Evolutionary conservation across 2,113 vertebrate species (phyloP), one percentile per base, ranked within the genome.

Genomic region (Heterotis niloticus): DNA sequence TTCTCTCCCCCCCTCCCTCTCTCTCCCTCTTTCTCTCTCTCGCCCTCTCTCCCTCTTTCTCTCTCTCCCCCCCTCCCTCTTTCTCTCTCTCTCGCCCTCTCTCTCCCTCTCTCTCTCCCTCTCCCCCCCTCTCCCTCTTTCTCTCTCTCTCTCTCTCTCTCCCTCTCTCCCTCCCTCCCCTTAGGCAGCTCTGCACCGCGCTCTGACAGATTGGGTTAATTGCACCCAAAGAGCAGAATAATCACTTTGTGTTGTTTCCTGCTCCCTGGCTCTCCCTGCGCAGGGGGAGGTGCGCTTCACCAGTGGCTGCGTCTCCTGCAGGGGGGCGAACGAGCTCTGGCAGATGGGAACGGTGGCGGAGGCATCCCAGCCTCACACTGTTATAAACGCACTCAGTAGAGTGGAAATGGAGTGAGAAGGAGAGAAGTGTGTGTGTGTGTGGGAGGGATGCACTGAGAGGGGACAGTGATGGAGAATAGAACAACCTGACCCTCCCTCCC

Each of bases 151-250:
- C 7, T 89, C 90, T 4, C 7, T 4, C 34, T 44, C 87, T 91
- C 89, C 89, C 86, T 88, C 90, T 83, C 88, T 78, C 84, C 83
- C 88, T 88, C 88, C 86, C 81, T n/a, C 82, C 90, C 91, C 87
- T 84, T 87, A 89, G 91, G 92, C 91, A 93, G 92, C 91, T 93
- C 88, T 89, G 92, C 84, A 88, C 90, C 91, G 90, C 91, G 87
- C 89, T 90, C 92, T 92, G 92, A 92, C 90, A 93, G 91, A 93
- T 93, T 91, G 89, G 86, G 91, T 89, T 92, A 93, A 94, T 93
- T 93, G 90, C 86, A 92, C 89, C 92, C 90, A 91, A 93, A 92
- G 90, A 92, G 87, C 88, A 84, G 89, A 90, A 92, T 89, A 89
- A 92, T 91, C 85, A 90, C 79, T 88, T 86, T 89, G 85, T 84